A percentile compares a stretch with the other conserved stretches of the same genome.
Conservation (phyloP, 2,113 vertebrate species). For the Euleptes europaea region DNA sequence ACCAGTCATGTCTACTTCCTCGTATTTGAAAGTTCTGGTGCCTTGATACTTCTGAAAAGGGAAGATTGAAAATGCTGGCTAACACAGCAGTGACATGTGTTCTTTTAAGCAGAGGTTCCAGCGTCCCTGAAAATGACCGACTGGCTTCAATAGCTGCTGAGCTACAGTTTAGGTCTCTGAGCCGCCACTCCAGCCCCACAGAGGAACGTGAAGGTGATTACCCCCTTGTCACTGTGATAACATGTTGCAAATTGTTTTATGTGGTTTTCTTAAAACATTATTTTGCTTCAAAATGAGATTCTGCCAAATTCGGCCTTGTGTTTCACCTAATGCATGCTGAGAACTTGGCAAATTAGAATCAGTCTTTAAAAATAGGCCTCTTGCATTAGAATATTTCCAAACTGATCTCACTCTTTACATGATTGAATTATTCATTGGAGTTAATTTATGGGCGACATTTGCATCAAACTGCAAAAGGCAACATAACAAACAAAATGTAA, state of each 20-base stretch:
- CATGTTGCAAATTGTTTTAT: not conserved
- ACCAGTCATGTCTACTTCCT: not conserved
- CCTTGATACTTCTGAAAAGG: constrained; percentile 13
- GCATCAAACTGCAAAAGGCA: not conserved
- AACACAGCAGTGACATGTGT: constrained; percentile 18
- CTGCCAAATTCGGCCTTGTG: not conserved
- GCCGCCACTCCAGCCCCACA: constrained; percentile 97
- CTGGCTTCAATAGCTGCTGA: constrained; percentile 92
- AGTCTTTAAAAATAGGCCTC: not conserved
- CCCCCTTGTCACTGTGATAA: constrained; percentile 3
- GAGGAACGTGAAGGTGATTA: constrained; percentile 92
- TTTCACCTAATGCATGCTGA: not conserved
- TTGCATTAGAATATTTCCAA: not conserved
- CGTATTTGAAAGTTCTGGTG: constrained; percentile 21
- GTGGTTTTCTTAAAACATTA: not conserved
- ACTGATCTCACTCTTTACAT: not conserved
- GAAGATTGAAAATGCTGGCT: constrained; percentile 28
- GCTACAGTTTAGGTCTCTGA: constrained; percentile 93
- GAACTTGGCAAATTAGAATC: not conserved
- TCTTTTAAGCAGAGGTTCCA: constrained; percentile 83
- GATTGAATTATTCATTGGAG: not conserved
- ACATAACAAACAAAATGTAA: not conserved
- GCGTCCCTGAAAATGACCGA: constrained; percentile 92
- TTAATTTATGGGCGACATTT: not conserved
- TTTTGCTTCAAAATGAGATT: not conserved